Evolutionary conservation across 2,888 invertebrate genomes (phyloP).

Genomic region (Mythimna pallens): DNA sequence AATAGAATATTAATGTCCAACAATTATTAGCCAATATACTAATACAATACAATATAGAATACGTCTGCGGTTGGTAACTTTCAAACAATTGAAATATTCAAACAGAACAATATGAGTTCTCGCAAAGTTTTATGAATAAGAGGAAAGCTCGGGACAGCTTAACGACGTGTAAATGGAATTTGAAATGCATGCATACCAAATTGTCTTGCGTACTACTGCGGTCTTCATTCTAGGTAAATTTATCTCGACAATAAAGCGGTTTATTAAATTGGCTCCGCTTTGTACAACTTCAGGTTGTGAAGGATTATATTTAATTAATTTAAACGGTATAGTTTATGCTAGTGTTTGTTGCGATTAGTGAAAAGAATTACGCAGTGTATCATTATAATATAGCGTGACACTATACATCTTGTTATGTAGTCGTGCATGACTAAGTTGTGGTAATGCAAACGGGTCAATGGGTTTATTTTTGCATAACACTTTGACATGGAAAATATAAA

Average conservation of each 20-base stretch:
- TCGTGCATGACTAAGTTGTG: conserved; percentile 40
- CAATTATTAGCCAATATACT: conserved; percentile 21
- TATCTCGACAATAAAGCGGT: conserved; percentile 16
- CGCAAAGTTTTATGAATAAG: conserved; percentile 51
- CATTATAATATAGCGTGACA: conserved; percentile 35
- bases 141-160: conserved; percentile 30
- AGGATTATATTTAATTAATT: conserved; percentile 33
- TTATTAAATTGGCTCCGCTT: conserved; percentile 24
- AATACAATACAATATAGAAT: conserved; percentile 18
- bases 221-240: conserved; percentile 16
- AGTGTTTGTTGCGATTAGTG: conserved; percentile 6
- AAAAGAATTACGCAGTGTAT: conserved; percentile 14
- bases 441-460: conserved; percentile 39
- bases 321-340: neutral
- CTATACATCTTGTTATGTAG: conserved; percentile 16
- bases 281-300: conserved; percentile 3
- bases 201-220: conserved; percentile 22
- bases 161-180: conserved; percentile 37
- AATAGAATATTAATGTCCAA: conserved; percentile 19
- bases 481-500: conserved; percentile 15
- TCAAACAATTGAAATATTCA: conserved; percentile 52
- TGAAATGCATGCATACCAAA: conserved; percentile 36
- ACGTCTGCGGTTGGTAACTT: conserved; percentile 38
- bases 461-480: conserved; percentile 40
- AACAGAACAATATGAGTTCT: conserved; percentile 46